phyloP scores from a whole-genome alignment of 2,113 vertebrate genomes.

The Polypterus senegalus region DNA sequence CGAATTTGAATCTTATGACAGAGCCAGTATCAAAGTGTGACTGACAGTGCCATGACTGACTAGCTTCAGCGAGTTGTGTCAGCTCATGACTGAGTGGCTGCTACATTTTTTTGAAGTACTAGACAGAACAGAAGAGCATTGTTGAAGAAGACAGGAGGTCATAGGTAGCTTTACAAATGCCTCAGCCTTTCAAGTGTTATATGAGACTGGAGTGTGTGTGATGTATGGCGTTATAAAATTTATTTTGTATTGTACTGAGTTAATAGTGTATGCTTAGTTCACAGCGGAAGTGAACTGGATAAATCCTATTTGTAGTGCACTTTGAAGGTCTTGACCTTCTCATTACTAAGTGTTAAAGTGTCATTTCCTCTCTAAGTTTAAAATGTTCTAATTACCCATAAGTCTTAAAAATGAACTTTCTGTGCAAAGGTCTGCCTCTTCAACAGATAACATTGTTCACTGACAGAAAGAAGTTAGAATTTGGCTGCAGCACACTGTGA shows the following conservation, averaged over 20 bases:
- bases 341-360: no score
- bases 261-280: conserved; percentile 34
- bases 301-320: background rate
- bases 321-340: background rate
- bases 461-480: no score
- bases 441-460: no score
- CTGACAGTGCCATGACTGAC: conserved; percentile 37
- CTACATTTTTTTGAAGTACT: conserved; percentile 37
- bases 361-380: no score
- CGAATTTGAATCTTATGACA: conserved; percentile 60
- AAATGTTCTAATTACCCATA: no score
- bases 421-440: no score
- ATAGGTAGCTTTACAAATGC: conserved; percentile 44
- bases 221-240: conserved; percentile 33
- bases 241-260: conserved; percentile 43
- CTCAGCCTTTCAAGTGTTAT: conserved; percentile 29
- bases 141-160: conserved; percentile 25
- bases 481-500: no score
- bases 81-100: conserved; percentile 45
- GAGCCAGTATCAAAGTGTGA: conserved; percentile 51
- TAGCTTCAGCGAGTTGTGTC: conserved; percentile 43
- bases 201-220: conserved; percentile 32
- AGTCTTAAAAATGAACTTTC: no score
- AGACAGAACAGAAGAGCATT: conserved; percentile 29
- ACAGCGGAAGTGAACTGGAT: background rate